Conservation (phyloP, 2,888 invertebrate species). For the Zonitis immaculata region DNA sequence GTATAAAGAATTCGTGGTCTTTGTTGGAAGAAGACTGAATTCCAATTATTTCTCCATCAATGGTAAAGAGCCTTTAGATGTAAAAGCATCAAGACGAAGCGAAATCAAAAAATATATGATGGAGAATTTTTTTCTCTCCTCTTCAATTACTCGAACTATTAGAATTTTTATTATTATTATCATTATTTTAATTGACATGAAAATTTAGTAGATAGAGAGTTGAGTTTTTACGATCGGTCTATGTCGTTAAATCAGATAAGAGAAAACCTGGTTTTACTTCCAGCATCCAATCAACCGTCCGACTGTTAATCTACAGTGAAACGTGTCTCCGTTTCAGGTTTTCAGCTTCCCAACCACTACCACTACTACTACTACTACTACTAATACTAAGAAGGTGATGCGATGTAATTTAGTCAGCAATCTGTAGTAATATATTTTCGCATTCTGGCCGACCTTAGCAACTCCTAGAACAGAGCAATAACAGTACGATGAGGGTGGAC, state of each 20-base stretch:
- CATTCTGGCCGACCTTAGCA: constrained; percentile 29
- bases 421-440: constrained; percentile 42
- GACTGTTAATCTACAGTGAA: constrained; percentile 13
- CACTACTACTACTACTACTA: constrained; percentile 5
- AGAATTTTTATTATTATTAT: not conserved
- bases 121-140: no score
- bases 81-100: not conserved
- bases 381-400: constrained; percentile 33
- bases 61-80: not conserved
- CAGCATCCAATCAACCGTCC: not conserved
- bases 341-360: constrained; percentile 15
- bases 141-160: no score
- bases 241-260: not conserved
- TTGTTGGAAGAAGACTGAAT: not conserved
- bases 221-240: not conserved
- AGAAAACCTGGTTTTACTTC: not conserved
- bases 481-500: constrained; percentile 21
- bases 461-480: constrained; percentile 10
- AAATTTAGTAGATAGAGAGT: not conserved
- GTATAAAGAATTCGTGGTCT: not conserved
- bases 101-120: no score
- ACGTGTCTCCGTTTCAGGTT: constrained; percentile 26
- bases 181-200: not conserved
- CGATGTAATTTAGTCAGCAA: constrained; percentile 43
- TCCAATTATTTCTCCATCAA: constrained; percentile 1